A percentile compares a stretch with the other conserved stretches of the same genome.
Evolutionary conservation across 2,888 invertebrate genomes (phyloP).

Genomic region (Craniophora ligustri): DNA sequence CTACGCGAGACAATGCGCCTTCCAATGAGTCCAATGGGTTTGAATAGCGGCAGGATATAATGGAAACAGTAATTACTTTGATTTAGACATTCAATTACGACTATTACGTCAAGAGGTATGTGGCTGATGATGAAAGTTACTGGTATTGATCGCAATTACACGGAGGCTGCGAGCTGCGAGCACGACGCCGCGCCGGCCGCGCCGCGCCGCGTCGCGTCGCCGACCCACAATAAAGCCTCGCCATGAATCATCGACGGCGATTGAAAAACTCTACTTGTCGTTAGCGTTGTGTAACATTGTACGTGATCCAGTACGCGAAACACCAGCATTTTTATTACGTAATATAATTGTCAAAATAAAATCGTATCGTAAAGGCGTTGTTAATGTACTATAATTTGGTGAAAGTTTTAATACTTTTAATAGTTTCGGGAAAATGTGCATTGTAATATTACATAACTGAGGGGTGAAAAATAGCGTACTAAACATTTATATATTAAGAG

Average conservation of each 20-base stretch:
- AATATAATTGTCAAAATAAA: conserved; percentile 85
- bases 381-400: conserved; percentile 75
- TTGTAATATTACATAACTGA: conserved; percentile 37
- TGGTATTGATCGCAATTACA: conserved; percentile 73
- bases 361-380: conserved; percentile 70
- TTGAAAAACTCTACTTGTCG: conserved; percentile 79
- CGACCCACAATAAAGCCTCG: conserved; percentile 59
- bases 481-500: too few species aligned
- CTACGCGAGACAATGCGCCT: conserved; percentile 68
- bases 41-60: conserved; percentile 55
- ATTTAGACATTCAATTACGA: conserved; percentile 67
- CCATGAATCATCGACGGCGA: conserved; percentile 75
- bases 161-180: conserved; percentile 64
- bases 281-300: conserved; percentile 81
- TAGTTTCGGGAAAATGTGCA: conserved; percentile 52
- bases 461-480: conserved; percentile 19
- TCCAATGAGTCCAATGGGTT: conserved; percentile 59
- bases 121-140: conserved; percentile 78
- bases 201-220: conserved; percentile 39
- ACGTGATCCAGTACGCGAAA: conserved; percentile 83
- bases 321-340: conserved; percentile 76
- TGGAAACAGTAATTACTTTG: conserved; percentile 67
- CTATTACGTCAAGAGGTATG: conserved; percentile 73
- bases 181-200: conserved; percentile 59
- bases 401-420: conserved; percentile 78